These are phyloP conservation scores for Lophochroa leadbeateri DNA, from an alignment of 2,113 vertebrate species.

Conservation along the genomic window DNA sequence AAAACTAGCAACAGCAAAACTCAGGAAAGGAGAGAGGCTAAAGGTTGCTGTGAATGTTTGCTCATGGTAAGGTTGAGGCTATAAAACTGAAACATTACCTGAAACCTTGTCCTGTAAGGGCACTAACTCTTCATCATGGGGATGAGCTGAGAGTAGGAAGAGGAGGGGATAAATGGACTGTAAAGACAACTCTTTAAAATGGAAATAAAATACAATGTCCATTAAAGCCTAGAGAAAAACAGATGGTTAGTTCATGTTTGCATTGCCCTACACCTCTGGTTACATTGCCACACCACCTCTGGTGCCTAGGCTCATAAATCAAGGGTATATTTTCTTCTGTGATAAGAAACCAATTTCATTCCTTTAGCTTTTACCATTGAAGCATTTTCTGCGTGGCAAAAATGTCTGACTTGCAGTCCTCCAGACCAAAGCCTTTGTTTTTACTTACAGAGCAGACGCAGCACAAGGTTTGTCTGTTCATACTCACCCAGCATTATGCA, in stretches of 20 bases:
- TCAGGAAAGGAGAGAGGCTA: constrained; percentile 71
- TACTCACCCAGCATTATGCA: neutral
- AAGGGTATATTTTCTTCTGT: neutral
- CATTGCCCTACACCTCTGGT: neutral
- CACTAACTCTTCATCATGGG: constrained; percentile 5
- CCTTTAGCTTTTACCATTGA: neutral
- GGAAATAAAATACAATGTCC: constrained; percentile 12
- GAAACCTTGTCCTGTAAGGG: constrained; percentile 69
- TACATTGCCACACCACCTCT: neutral
- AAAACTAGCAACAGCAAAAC: constrained; percentile 65
- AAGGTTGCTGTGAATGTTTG: constrained; percentile 79
- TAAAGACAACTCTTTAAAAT: constrained; percentile 31
- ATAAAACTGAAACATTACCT: constrained; percentile 70
- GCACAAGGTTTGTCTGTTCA: neutral
- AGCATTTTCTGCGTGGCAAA: neutral
- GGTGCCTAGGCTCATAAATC: neutral
- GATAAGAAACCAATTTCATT: neutral
- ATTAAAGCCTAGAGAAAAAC: constrained; percentile 12
- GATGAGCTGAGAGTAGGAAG: constrained; percentile 23
- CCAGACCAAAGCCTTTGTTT: neutral
- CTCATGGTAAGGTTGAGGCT: constrained; percentile 65
- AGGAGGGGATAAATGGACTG: neutral
- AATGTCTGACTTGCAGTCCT: neutral
- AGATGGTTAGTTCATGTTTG: constrained; percentile 37
- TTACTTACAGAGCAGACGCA: neutral